These are phyloP conservation scores for Athalia circularis DNA, from an alignment of 2,888 invertebrate species.

Conservation along the genomic window DNA sequence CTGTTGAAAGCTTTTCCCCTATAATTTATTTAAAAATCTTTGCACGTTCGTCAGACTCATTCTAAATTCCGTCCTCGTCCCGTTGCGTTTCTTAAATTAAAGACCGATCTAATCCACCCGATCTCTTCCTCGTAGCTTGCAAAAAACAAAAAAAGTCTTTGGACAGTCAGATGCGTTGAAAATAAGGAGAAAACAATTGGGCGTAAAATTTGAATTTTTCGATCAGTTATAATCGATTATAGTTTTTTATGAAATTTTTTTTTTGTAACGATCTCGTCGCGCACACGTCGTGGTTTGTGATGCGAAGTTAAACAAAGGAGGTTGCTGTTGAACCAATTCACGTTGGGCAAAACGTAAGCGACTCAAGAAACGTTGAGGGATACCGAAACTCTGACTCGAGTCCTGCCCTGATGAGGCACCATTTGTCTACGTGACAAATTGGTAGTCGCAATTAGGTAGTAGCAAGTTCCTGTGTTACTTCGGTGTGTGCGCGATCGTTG, in stretches of 20 bases:
- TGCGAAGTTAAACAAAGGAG: too few relatives aligned
- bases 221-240: too few relatives aligned
- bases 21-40: slow-evolving; percentile 30
- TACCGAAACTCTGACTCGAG: slow-evolving; percentile 20
- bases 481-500: too few relatives aligned
- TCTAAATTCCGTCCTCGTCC: slow-evolving; percentile 1
- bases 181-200: too few relatives aligned
- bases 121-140: background rate
- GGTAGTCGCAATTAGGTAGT: slow-evolving; percentile 70
- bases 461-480: slow-evolving; percentile 34
- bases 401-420: slow-evolving; percentile 63
- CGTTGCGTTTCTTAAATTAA: slow-evolving; percentile 40
- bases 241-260: too few relatives aligned
- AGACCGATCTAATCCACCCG: background rate
- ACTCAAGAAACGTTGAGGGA: slow-evolving; percentile 23
- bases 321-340: background rate
- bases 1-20: background rate
- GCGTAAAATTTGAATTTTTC: too few relatives aligned
- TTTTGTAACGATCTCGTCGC: too few relatives aligned
- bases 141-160: too few relatives aligned
- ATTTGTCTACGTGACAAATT: slow-evolving; percentile 71
- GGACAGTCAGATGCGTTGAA: too few relatives aligned
- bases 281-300: background rate
- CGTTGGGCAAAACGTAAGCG: background rate
- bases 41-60: slow-evolving; percentile 6